A percentile compares a stretch with the other conserved stretches of the same genome.
Evolutionary conservation across 1,140 invertebrate species (phyloP).

Genomic region (Drosophila seguyi): DNA sequence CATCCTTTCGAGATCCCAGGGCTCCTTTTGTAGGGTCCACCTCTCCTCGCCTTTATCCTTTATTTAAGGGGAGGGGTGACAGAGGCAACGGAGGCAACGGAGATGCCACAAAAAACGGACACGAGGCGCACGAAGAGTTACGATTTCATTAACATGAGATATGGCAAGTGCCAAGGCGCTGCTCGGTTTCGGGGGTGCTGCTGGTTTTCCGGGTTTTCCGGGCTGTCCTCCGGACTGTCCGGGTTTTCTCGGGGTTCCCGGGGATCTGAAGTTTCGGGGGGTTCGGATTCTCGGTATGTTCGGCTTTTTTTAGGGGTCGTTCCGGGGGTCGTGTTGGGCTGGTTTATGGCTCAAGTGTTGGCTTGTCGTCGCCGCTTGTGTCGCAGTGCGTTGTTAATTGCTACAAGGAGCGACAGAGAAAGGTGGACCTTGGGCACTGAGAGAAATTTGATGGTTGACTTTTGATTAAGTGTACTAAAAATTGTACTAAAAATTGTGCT

Average conservation of each 20-base stretch:
- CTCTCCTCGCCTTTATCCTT: conserved; percentile 1
- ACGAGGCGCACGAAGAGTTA: conserved; percentile 78
- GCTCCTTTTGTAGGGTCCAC: conserved; percentile 25
- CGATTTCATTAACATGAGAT: conserved; percentile 84
- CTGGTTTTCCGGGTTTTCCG: conserved; percentile 5
- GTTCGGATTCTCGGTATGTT: conserved; percentile 6
- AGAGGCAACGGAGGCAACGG: background rate
- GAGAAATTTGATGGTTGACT: too few species aligned
- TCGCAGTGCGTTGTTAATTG: conserved; percentile 78
- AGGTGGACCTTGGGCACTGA: conserved; percentile 21
- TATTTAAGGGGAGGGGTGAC: conserved; percentile 31
- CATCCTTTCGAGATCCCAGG: conserved; percentile 35
- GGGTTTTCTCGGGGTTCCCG: background rate
- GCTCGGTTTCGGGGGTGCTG: conserved; percentile 21
- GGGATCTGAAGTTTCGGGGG: background rate
- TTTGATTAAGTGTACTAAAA: too few species aligned
- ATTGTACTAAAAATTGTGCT: too few species aligned
- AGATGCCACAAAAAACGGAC: conserved; percentile 68
- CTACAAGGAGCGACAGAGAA: conserved; percentile 32
- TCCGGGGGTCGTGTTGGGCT: conserved; percentile 60
- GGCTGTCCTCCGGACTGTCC: background rate
- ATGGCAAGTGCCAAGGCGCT: conserved; percentile 68
- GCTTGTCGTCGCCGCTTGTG: conserved; percentile 59
- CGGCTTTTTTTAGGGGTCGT: conserved; percentile 62
- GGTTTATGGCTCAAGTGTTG: conserved; percentile 78